Base-by-base conservation (phyloP, 2,888 invertebrate genomes). In the Acanthoscelides obtectus region DNA sequence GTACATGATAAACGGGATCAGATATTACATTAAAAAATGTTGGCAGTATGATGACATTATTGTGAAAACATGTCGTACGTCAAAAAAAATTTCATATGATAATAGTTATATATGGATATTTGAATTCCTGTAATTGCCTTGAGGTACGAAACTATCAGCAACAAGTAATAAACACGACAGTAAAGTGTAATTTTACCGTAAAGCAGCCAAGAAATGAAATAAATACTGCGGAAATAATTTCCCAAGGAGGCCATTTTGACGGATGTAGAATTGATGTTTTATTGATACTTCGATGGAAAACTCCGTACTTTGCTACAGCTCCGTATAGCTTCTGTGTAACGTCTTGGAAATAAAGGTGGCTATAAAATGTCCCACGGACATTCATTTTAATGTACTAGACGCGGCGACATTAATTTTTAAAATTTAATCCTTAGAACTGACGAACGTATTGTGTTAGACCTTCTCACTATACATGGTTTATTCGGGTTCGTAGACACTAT, bases 261-360 rank as follows among this genome's bases (percentile, higher is more conserved):
- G 72, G 70, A 75, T 72, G 73, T 69, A 63, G 72, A 76, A 75
- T 77, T 75, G 77, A 73, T 75, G 73, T 75, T 75, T 76, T 76
- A 76, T 76, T 75, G 74, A 72, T 74, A 74, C 66, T 66, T 68
- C 72, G 70, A 72, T 71, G 70, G 63, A 69, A 67, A 70, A 71
- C 71, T 72, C 45, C 73, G 74, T 63, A 72, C 71, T 75, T 74
- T 73, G 75, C 45, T 45, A 45, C 45, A 45, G 17, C 45, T 12
- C 45, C 8, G 45, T 45, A 45, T 45, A 45, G 12, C 45, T 45
- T 45, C 45, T 45, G 45, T 45, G 45, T 45, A 45, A 45, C 8
- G 17, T 45, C 45, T 45, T 45, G 45, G 45, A 45, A 45, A 45
- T 45, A 45, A 45, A 45, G 17, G 45, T 45, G 45, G 45, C 45